Conservation (phyloP, 2,888 invertebrate genomes). For the Tachystola acroxantha region DNA sequence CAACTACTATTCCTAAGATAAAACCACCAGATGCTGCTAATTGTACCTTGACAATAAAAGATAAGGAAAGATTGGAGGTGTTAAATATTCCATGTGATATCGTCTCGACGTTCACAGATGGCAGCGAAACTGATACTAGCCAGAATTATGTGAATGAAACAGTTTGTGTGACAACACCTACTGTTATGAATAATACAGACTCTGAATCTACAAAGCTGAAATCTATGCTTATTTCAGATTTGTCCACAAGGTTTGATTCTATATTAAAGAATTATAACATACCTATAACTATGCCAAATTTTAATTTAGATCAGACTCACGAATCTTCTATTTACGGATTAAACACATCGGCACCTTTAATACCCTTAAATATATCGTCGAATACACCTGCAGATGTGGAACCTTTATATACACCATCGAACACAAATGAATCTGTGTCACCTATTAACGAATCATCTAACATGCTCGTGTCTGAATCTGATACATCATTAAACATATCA, state of each 20-base stretch:
- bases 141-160: slow-evolving; percentile 31
- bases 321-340: neutral
- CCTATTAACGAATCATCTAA: too few relatives aligned
- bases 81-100: slow-evolving; percentile 67
- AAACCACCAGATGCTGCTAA: slow-evolving; percentile 40
- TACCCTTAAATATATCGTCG: slow-evolving; percentile 20
- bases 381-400: too few relatives aligned
- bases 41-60: slow-evolving; percentile 51
- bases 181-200: slow-evolving; percentile 27
- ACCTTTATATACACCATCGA: too few relatives aligned
- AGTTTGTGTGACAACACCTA: slow-evolving; percentile 44
- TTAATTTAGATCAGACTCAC: too few relatives aligned
- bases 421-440: too few relatives aligned
- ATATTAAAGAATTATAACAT: too few relatives aligned
- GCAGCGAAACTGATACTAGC: slow-evolving; percentile 30
- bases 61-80: slow-evolving; percentile 38
- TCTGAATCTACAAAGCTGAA: neutral
- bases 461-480: neutral
- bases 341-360: too few relatives aligned
- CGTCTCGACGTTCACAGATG: slow-evolving; percentile 62
- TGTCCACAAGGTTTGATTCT: too few relatives aligned
- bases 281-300: too few relatives aligned
- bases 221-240: neutral
- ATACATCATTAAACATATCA: neutral
- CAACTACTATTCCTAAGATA: slow-evolving; percentile 19